Evolutionary conservation across 1,140 invertebrate genomes (phyloP), one percentile per base, ranked within the genome.

Genomic region (Zophobas atratus): DNA sequence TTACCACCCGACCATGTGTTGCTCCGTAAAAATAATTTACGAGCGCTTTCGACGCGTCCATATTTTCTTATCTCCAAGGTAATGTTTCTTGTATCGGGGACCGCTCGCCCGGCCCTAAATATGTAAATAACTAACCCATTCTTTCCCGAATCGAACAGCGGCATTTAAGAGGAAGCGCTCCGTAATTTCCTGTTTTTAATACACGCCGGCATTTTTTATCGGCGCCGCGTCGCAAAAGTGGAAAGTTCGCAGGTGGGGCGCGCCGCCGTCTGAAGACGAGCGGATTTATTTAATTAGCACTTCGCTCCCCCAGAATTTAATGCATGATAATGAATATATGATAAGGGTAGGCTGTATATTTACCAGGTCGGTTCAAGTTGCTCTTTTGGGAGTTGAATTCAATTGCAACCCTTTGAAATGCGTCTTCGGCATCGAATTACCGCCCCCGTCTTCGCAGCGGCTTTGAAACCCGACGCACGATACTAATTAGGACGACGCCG

Each of bases 341-440:
- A 81, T 81, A 81, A 81, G 79, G 81, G 79, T 79, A 79, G 79
- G 75, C 71, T 76, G 77, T 80, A 79, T 80, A 80, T 80, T 81
- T 79, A 77, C 81, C 79, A 78, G 72, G 76, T 78, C 57, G 77
- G 79, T 81, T 81, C 81, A 77, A 79, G 78, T 81, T 80, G 81
- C 80, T 77, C 81, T 81, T 81, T 82, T 80, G 80, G 80, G 81
- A 79, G 75, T 77, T 63, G 77, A 81, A 82, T 82, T 82, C 81
- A 82, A 82, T 82, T 82, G 81, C 80, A 81, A 82, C 81, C 81
- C 81, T 82, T 82, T 81, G 80, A 82, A 79, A 82, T 75, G 78
- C 72, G 80, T 79, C 78, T 77, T 80, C 76, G 48, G 53, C 75
- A 74, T 79, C 77, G 63, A 79, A 76, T 77, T 79, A 79, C 75